phyloP scores from a whole-genome alignment of 2,113 vertebrate genomes.

The Carollia perspicillata region DNA sequence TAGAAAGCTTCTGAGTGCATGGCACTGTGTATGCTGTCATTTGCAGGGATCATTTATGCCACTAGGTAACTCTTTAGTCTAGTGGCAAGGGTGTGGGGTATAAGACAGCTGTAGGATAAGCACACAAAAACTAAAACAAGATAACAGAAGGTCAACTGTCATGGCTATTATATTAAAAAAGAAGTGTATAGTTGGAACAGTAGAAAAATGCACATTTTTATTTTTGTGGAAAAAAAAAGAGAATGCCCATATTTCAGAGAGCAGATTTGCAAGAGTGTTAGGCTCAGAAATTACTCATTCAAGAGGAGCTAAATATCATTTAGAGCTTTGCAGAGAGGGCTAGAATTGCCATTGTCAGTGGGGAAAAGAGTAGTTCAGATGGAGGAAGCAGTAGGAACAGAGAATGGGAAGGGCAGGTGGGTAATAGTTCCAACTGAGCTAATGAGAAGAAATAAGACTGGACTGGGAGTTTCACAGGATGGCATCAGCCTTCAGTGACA shows the following conservation, averaged over 20 bases:
- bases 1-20: background rate
- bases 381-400: background rate
- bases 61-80: background rate
- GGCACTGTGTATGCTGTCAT: background rate
- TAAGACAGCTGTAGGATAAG: background rate
- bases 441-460: background rate
- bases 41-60: background rate
- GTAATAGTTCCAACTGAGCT: rapidly evolving
- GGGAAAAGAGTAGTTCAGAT: background rate
- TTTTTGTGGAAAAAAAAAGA: background rate
- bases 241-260: background rate
- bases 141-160: background rate
- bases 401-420: background rate
- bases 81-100: background rate
- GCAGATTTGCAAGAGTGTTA: background rate
- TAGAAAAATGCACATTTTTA: background rate
- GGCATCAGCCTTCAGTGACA: background rate
- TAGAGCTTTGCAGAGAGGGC: background rate
- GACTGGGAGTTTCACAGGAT: background rate
- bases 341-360: background rate
- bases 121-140: background rate
- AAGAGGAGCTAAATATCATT: background rate
- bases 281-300: background rate
- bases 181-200: background rate
- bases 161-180: background rate